Evolutionary conservation across 2,888 invertebrate genomes (phyloP), one percentile per base, ranked within the genome.

Genomic region (Tribolium freemani): DNA sequence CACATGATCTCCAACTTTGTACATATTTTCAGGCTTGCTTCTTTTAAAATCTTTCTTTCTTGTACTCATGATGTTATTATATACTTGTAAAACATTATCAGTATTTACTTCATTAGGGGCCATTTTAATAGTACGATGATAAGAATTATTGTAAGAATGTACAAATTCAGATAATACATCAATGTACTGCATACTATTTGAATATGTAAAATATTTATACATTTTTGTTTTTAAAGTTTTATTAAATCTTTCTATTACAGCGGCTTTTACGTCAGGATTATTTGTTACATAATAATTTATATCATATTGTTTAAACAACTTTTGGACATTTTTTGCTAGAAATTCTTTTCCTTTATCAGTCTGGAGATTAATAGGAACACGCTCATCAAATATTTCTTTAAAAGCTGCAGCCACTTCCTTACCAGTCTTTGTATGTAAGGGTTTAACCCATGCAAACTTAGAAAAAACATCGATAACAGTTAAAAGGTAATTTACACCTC

Each of bases 371-470:
- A 56, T 3, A 16, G 66, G 66, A 45, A 57, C 45, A 50, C 66
- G 53, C 30, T 50, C 54, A 6, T 68, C 21, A 26, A 71, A 71
- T 16, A 71, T 71, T 10, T 58, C 51, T 8, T 21, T 8, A 58
- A 71, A 71, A n/a, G 80, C 80, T 6, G 45, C 21, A 1, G 76
- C 73, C 5, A 81, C 76, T 58, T 80, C 78, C 63, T 77, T 72
- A 9, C 70, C 80, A 50, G 46, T 79, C 76, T 81, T 83, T 8
- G 69, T 75, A 69, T 82, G 81, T 4, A 81, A 53, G 4, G 82
- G 80, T 30, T 77, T 67, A 21, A 76, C 79, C 80, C 80, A 84
- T 3, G 81, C 81, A 76, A 74, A 84, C 77, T 84, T 84, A 1
- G 82, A 82, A 75, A 83, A 82, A 6, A 76, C 75, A 75, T 84